Evolutionary conservation across 2,888 invertebrate species (phyloP).

Genomic region (Phymatocera aterrima): DNA sequence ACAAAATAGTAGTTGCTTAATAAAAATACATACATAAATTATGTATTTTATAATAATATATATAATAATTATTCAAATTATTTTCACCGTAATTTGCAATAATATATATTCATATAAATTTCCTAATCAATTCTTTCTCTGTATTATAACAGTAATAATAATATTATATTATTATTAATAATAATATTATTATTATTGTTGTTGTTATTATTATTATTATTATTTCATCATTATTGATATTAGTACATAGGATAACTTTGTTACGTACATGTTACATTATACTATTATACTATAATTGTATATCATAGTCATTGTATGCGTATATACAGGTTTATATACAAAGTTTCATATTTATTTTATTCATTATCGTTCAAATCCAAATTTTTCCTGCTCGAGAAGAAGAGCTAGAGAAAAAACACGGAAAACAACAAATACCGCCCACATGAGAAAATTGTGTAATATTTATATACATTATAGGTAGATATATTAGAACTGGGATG

Average conservation of each 20-base stretch:
- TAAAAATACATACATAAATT: constrained; percentile 47
- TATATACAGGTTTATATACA: constrained; percentile 66
- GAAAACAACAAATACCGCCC: constrained; percentile 36
- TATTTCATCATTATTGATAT: too few relatives aligned
- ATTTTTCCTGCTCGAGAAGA: not conserved
- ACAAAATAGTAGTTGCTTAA: constrained; percentile 21
- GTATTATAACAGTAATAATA: constrained; percentile 49
- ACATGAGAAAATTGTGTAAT: constrained; percentile 19
- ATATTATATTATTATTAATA: too few relatives aligned
- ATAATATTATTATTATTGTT: too few relatives aligned
- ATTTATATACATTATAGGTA: too few relatives aligned
- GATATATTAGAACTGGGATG: constrained; percentile 46
- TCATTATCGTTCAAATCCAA: not conserved
- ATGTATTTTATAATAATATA: constrained; percentile 34
- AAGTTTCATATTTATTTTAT: constrained; percentile 36
- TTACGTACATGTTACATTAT: too few relatives aligned
- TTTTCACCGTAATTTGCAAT: constrained; percentile 48
- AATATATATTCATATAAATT: constrained; percentile 48
- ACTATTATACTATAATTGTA: not conserved
- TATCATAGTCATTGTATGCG: constrained; percentile 67
- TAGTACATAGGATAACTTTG: too few relatives aligned
- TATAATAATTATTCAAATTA: constrained; percentile 46
- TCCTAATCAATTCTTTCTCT: constrained; percentile 48
- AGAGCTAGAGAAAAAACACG: too few relatives aligned
- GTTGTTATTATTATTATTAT: too few relatives aligned